Percentiles rank a stretch among this genome's conserved stretches.
phyloP scores from a whole-genome alignment of 2,888 invertebrate species.

The Oligia fasciuncula region DNA sequence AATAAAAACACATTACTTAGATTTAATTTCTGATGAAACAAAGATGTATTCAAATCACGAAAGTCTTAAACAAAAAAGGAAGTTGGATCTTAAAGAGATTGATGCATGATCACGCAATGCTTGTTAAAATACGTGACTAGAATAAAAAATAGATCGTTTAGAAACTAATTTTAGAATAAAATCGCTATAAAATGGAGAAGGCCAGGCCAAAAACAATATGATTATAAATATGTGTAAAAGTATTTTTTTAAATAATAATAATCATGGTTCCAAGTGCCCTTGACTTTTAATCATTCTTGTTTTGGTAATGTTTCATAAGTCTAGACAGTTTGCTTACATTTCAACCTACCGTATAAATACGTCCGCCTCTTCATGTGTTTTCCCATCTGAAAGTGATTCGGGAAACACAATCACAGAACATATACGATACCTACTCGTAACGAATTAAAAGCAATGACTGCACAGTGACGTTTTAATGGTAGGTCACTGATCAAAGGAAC shows the following conservation, averaged over 20 bases:
- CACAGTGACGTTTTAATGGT: no score
- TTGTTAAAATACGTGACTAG: slow-evolving; percentile 38
- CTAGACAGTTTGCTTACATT: slow-evolving; percentile 25
- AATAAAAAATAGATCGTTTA: slow-evolving; percentile 15
- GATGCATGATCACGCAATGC: slow-evolving; percentile 44
- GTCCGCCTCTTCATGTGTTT: slow-evolving; percentile 7
- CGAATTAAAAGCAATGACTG: no score
- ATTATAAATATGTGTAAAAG: not conserved
- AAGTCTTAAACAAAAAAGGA: slow-evolving; percentile 31
- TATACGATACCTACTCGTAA: no score
- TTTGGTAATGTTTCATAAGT: slow-evolving; percentile 4
- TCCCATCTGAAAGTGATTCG: not conserved
- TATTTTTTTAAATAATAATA: slow-evolving; percentile 15
- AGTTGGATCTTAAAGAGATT: slow-evolving; percentile 29
- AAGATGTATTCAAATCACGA: slow-evolving; percentile 32
- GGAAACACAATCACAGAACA: not conserved
- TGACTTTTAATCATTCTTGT: slow-evolving; percentile 15
- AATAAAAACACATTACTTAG: not conserved
- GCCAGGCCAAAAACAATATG: slow-evolving; percentile 1
- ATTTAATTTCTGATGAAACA: slow-evolving; percentile 27
- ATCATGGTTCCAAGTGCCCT: slow-evolving; percentile 17
- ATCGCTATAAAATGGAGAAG: slow-evolving; percentile 12
- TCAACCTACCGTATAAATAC: not conserved
- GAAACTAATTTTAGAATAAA: slow-evolving; percentile 29
- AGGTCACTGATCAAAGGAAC: no score